A percentile compares a stretch with the other conserved stretches of the same genome.
Conservation (phyloP, 2,888 invertebrate genomes). For the Hirtodrosophila trivittata region DNA sequence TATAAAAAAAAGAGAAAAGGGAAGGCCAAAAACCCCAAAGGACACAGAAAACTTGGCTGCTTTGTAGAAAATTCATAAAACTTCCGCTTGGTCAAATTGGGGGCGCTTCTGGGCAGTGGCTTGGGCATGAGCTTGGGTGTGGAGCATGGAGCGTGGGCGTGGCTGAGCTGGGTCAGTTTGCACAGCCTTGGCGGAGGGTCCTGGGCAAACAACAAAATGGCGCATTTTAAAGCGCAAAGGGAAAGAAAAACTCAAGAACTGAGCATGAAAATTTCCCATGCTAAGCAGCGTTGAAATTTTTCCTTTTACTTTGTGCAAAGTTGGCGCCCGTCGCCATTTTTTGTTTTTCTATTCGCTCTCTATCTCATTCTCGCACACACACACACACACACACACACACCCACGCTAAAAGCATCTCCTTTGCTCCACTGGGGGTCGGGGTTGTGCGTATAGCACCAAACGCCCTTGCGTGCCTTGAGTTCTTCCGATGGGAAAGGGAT, state of each 20-base stretch:
- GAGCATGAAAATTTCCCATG: conserved; percentile 49
- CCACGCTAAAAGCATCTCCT: conserved; percentile 10
- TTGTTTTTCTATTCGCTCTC: conserved; percentile 15
- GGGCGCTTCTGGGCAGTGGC: conserved; percentile 33
- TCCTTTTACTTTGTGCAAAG: conserved; percentile 57
- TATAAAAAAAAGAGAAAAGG: conserved; percentile 13
- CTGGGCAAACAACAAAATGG: conserved; percentile 75
- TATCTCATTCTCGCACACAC: not conserved
- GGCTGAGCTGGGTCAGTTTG: conserved; percentile 48
- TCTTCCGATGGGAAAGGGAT: not conserved
- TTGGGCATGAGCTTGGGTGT: not conserved
- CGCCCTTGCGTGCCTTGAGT: conserved; percentile 24
- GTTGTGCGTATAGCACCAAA: conserved; percentile 35
- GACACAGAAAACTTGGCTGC: conserved; percentile 66
- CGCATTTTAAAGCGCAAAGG: conserved; percentile 74
- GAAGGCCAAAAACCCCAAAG: conserved; percentile 38
- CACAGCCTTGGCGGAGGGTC: conserved; percentile 2
- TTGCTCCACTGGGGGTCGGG: conserved; percentile 26
- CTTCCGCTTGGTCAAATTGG: conserved; percentile 72
- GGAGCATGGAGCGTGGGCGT: conserved; percentile 34
- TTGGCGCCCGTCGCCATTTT: conserved; percentile 72
- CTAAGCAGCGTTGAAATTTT: conserved; percentile 55
- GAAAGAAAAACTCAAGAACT: conserved; percentile 37
- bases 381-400: not conserved
- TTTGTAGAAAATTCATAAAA: conserved; percentile 78